Conservation (phyloP, 2,888 invertebrate genomes). For the Gryllus longicercus region DNA sequence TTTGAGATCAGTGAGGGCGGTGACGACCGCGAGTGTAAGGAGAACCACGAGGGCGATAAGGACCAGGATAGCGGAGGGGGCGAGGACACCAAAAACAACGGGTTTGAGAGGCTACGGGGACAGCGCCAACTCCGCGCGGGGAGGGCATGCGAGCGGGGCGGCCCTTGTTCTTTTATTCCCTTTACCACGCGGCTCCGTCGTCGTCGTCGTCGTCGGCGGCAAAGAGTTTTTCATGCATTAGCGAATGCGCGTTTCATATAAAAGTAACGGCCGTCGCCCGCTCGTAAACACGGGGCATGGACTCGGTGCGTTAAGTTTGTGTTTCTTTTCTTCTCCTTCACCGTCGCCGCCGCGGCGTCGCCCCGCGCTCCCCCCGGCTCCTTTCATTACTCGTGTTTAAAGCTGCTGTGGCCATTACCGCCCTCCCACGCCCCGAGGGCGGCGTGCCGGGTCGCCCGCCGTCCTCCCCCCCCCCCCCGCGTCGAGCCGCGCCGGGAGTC, state of each 20-base stretch:
- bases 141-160: no score
- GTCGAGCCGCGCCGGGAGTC: no score
- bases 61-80: no score
- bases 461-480: no score
- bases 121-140: not conserved
- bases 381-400: constrained; percentile 17
- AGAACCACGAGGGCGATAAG: no score
- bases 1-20: no score
- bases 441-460: not conserved
- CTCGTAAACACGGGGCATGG: constrained; percentile 1
- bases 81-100: no score
- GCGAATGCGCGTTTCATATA: constrained; percentile 8
- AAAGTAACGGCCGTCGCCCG: not conserved
- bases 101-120: not conserved
- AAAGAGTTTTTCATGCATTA: not conserved
- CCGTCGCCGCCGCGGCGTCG: not conserved
- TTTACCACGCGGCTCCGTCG: constrained; percentile 1
- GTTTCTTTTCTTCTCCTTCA: not conserved
- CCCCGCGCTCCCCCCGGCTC: not conserved
- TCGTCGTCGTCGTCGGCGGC: not conserved
- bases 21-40: no score
- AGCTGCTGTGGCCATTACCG: not conserved
- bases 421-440: not conserved
- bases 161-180: constrained; percentile 11
- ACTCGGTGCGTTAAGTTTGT: constrained; percentile 9